These are phyloP conservation scores for Ligdia adustata DNA, from an alignment of 2,888 invertebrate genomes.

Conservation along the genomic window DNA sequence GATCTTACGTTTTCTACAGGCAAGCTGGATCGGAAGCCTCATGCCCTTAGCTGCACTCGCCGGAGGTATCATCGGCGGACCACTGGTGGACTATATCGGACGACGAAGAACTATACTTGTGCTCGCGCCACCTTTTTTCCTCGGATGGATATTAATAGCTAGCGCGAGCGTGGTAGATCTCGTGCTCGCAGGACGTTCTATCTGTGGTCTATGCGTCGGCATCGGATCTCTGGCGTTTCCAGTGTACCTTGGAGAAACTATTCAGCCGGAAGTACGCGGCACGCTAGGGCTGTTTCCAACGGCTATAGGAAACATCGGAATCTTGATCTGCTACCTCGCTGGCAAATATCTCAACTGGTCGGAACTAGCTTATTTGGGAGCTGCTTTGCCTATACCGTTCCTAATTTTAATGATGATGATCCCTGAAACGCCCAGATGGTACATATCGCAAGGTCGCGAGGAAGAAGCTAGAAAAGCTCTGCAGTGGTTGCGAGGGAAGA, in stretches of 20 bases:
- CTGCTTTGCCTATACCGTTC: conserved; percentile 90
- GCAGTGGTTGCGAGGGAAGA: conserved; percentile 92
- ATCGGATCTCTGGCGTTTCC: conserved; percentile 94
- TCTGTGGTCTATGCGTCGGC: conserved; percentile 95
- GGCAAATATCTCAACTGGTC: conserved; percentile 94
- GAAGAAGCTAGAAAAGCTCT: conserved; percentile 91
- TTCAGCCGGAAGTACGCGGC: conserved; percentile 96
- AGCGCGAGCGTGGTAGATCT: conserved; percentile 88
- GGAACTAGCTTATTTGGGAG: conserved; percentile 90
- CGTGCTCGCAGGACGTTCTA: conserved; percentile 90
- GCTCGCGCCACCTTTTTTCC: conserved; percentile 91
- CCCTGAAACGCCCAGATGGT: conserved; percentile 97
- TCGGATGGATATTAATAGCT: conserved; percentile 93
- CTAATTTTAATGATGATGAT: conserved; percentile 92
- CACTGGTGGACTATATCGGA: conserved; percentile 93
- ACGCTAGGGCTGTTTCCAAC: conserved; percentile 94
- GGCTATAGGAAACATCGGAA: conserved; percentile 93
- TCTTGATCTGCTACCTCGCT: conserved; percentile 90
- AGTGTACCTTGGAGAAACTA: conserved; percentile 96
- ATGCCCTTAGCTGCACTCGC: conserved; percentile 94
- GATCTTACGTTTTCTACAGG: conserved; percentile 71
- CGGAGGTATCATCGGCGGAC: conserved; percentile 93
- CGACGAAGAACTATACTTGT: conserved; percentile 91
- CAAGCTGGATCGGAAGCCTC: conserved; percentile 94
- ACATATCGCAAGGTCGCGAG: conserved; percentile 89